A percentile compares a stretch with the other conserved stretches of the same genome.
phyloP scores from a whole-genome alignment of 2,888 invertebrate species.

The Rugalucina vietnamica region DNA sequence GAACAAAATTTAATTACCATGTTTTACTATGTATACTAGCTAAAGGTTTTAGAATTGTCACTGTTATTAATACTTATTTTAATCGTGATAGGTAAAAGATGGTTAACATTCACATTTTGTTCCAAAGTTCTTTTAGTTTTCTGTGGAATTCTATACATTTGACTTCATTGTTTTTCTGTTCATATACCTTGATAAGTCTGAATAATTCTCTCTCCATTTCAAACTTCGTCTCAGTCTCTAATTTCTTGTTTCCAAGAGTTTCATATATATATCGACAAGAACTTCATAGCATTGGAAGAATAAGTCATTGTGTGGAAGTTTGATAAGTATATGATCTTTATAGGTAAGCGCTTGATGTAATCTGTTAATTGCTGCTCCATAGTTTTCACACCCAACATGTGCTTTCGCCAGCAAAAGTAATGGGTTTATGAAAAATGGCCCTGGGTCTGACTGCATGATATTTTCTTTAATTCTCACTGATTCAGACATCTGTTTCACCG shows the following conservation, averaged over 20 bases:
- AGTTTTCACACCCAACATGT: conserved; percentile 19
- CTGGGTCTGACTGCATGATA: conserved; percentile 16
- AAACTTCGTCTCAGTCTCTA: conserved; percentile 30
- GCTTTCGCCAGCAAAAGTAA: conserved; percentile 38
- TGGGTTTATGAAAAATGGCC: conserved; percentile 21
- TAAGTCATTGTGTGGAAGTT: conserved; percentile 43
- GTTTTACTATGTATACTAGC: no score
- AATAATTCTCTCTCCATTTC: conserved; percentile 48
- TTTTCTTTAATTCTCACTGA: conserved; percentile 42
- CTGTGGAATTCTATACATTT: neutral
- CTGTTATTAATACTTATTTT: no score
- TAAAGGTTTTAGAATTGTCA: no score
- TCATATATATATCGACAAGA: conserved; percentile 35
- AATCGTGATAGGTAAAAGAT: no score
- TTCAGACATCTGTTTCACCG: conserved; percentile 39
- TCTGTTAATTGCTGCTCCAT: conserved; percentile 24
- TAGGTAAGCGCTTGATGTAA: conserved; percentile 30
- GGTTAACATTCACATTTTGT: no score
- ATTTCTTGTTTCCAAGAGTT: conserved; percentile 13
- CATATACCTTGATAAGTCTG: conserved; percentile 18
- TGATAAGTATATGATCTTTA: conserved; percentile 14
- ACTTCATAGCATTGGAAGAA: conserved; percentile 41
- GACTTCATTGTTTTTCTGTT: neutral
- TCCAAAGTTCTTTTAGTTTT: neutral
- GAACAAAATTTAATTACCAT: no score